Base-by-base conservation (phyloP, 2,797 vertebrate genomes). In the Etheostoma perlongum region DNA sequence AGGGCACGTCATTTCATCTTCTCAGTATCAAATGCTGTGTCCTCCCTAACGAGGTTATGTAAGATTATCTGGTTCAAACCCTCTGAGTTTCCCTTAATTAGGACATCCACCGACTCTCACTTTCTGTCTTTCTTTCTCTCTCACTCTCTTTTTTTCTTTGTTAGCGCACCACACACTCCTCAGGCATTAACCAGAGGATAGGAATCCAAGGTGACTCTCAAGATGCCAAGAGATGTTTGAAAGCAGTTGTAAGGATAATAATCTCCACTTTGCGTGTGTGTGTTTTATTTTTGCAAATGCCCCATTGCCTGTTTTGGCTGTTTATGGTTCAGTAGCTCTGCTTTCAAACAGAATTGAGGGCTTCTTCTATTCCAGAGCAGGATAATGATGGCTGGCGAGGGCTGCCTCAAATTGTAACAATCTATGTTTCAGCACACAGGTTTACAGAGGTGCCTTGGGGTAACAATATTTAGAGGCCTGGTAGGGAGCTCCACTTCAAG, bases 41-140 rank as follows among this genome's bases (percentile, higher is more conserved):
- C 91, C 92, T 92, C 92, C 90, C 91, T 93, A 95, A 94, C 92
- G 85, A 95, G 92, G 93, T 95, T 95, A 94, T 89, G 90, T 94
- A 94, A 94, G 93, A 93, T 93, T 94, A 95, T 95, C 94, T 95
- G 92, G 94, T 94, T 93, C 94, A 95, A 92, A 93, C 94, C 93
- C 94, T 94, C 91, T 74, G 92, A 94, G 94, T 93, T 94, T 90
- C 87, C 90, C 88, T 92, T 95, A 96, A 96, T 95, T 95, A 94
- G 95, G 95, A 93, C 95, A 95, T 94, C 88, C 92, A 94, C 90
- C 77, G 75, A 87, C 86, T 89, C 87, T 78, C 73, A 27, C 80
- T 83, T 83, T 77, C 79, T 49, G 36, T 40, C 36, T 40, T 11
- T 40, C 68, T 58, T 77, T 82, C 82, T 80, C 76, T 21, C 91